phyloP scores from a whole-genome alignment of 1,140 invertebrate genomes.

The Diprion similis region DNA sequence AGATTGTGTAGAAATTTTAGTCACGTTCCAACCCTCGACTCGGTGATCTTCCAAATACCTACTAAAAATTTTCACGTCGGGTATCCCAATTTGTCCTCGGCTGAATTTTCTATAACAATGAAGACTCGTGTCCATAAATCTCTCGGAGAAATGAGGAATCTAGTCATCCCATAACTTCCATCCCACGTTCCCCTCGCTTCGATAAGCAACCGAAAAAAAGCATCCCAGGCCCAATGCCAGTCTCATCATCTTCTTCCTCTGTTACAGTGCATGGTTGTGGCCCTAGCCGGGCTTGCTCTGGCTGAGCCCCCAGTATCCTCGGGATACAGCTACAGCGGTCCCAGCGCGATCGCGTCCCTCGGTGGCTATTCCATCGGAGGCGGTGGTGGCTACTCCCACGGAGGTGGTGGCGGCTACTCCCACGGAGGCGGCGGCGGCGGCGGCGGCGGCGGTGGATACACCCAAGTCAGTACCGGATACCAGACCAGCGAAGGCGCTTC shows the following conservation, averaged over 20 bases:
- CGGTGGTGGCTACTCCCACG: constrained; percentile 52
- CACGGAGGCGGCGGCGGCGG: constrained; percentile 49
- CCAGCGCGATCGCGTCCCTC: constrained; percentile 58
- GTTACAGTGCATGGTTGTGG: constrained; percentile 71
- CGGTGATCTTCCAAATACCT: no score
- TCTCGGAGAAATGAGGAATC: no score
- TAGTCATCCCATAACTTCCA: no score
- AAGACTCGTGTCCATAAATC: no score
- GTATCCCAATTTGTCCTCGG: no score
- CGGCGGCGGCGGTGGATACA: constrained; percentile 74
- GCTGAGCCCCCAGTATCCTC: constrained; percentile 68
- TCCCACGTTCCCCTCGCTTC: no score
- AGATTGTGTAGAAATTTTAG: no score
- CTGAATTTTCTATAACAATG: no score
- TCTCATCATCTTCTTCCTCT: constrained; percentile 30
- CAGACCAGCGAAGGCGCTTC: constrained; percentile 79
- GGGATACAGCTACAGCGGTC: constrained; percentile 71
- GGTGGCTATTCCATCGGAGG: constrained; percentile 39
- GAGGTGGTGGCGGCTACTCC: constrained; percentile 53
- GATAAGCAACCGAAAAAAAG: no score
- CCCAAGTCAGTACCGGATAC: constrained; percentile 73
- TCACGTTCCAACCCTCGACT: no score
- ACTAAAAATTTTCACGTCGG: no score
- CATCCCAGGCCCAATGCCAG: no score
- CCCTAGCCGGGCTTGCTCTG: constrained; percentile 66